Base-by-base conservation (phyloP, 2,113 vertebrate genomes). In the Verasper variegatus region DNA sequence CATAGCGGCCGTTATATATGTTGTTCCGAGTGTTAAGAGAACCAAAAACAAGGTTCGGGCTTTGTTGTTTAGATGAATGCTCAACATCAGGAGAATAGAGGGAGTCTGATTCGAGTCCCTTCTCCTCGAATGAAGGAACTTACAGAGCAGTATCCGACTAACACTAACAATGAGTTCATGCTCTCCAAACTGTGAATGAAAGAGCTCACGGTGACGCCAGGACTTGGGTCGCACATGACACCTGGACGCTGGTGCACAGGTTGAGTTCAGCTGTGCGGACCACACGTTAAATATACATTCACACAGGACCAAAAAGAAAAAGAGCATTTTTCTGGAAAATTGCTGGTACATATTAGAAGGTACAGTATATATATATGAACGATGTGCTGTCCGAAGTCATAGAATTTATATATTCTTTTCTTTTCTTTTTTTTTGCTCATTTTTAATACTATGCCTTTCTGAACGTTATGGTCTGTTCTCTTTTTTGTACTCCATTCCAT, bases 111-210 rank as follows among this genome's bases (percentile, higher is more conserved):
- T 71, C 54, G 1, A 21, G 58, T 69, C 78, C 49, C 69, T 56
- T 74, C 55, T 71, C 37, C 71, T 58, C 68, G 54, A 84, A 74
- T 74, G 86, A 89, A 85, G 85, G 86, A 88, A 68, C 40, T 6
- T 24, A 51, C 37, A 26, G 21, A 26, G 73, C 74, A 76, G 40
- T 17, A 52, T 71, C 82, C 63, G 71, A 56, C 24, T 67, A 74
- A 90, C 74, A 73, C 79, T 90, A 87, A 79, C 54, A 67, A 65
- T n/a, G 75, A 83, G 86, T 79, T 65, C 42, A 82, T 37, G 64
- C 76, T 87, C 73, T 83, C 65, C 85, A 71, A 88, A 90, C 92
- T 92, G 92, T 92, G 93, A 92, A 93, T 57, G 71, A 81, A 86
- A 68, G 78, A 54, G 40, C 79, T 85, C 17, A 31, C 68, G 82